phyloP scores from a whole-genome alignment of 2,888 invertebrate species.

The Ormyrus nitidulus region DNA sequence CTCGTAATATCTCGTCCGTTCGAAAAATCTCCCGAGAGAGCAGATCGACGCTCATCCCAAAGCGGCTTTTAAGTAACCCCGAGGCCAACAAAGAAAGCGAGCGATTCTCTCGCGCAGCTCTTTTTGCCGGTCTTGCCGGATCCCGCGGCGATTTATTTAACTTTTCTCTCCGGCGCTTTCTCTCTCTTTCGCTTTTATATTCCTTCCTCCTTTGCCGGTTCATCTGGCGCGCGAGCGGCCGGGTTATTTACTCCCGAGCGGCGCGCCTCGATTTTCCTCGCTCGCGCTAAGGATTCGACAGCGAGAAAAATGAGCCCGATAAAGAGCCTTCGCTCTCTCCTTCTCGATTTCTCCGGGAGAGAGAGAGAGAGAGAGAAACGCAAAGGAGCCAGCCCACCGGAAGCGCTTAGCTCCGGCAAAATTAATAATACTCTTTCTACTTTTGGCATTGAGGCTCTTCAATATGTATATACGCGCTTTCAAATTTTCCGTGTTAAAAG shows the following conservation, averaged over 20 bases:
- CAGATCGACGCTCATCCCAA: conserved; percentile 5
- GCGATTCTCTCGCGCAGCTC: conserved; percentile 44
- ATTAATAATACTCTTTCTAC: conserved; percentile 40
- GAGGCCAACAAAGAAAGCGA: conserved; percentile 45
- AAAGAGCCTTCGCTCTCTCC: conserved; percentile 32
- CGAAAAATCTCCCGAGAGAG: neutral
- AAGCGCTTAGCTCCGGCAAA: conserved; percentile 20
- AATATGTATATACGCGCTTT: too few relatives aligned
- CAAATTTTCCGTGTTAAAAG: too few relatives aligned
- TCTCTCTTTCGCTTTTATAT: neutral
- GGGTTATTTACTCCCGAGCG: conserved; percentile 49
- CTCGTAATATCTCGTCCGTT: conserved; percentile 27
- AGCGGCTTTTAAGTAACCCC: conserved; percentile 47
- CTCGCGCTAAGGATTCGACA: conserved; percentile 31
- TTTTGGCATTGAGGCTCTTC: too few relatives aligned
- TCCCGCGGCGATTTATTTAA: conserved; percentile 68
- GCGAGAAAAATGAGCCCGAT: conserved; percentile 51
- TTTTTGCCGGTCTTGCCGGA: conserved; percentile 49
- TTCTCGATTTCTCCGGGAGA: neutral
- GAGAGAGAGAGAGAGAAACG: conserved; percentile 6
- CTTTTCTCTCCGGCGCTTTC: conserved; percentile 52
- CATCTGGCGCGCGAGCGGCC: conserved; percentile 33
- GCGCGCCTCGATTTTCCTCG: conserved; percentile 38
- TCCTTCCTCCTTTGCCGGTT: conserved; percentile 13
- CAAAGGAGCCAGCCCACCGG: neutral